These are phyloP conservation scores for Daphoenositta chrysoptera DNA, from an alignment of 2,113 vertebrate genomes.

Conservation along the genomic window DNA sequence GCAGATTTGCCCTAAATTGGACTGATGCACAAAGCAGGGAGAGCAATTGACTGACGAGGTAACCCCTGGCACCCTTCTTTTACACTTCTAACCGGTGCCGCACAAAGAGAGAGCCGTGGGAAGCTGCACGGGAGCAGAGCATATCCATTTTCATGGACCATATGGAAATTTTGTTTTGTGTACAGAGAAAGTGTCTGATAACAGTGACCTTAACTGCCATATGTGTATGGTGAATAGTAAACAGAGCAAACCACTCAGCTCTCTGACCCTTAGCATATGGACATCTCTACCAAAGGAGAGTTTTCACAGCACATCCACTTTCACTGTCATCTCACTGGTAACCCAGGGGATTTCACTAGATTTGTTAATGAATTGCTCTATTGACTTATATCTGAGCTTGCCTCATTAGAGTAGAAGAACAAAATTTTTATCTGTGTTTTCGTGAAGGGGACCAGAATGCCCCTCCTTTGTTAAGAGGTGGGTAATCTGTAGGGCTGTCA, in stretches of 20 bases:
- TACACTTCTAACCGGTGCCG: conserved; percentile 70
- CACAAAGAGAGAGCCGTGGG: conserved; percentile 88
- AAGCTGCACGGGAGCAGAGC: conserved; percentile 82
- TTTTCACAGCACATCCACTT: conserved; percentile 83
- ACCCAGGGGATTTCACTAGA: conserved; percentile 92
- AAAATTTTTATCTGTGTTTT: conserved; percentile 80
- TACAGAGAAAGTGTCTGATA: conserved; percentile 88
- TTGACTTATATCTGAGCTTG: conserved; percentile 96
- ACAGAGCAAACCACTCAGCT: conserved; percentile 86
- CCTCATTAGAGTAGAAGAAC: conserved; percentile 94
- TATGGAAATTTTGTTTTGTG: conserved; percentile 99
- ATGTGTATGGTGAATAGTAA: conserved; percentile 92
- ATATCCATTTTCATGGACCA: conserved; percentile 94
- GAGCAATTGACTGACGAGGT: conserved; percentile 74
- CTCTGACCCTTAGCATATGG: conserved; percentile 97
- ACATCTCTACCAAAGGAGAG: conserved; percentile 86
- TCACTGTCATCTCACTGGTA: conserved; percentile 79
- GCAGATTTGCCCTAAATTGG: conserved; percentile 80
- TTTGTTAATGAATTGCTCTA: conserved; percentile 99
- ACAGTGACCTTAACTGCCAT: conserved; percentile 92
- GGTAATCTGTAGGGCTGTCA: conserved; percentile 88
- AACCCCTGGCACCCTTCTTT: conserved; percentile 74
- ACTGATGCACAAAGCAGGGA: conserved; percentile 78
- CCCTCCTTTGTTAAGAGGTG: conserved; percentile 82
- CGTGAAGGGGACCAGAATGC: conserved; percentile 75